phyloP scores from a whole-genome alignment of 1,140 invertebrate species.

The Drosophila murphyi region DNA sequence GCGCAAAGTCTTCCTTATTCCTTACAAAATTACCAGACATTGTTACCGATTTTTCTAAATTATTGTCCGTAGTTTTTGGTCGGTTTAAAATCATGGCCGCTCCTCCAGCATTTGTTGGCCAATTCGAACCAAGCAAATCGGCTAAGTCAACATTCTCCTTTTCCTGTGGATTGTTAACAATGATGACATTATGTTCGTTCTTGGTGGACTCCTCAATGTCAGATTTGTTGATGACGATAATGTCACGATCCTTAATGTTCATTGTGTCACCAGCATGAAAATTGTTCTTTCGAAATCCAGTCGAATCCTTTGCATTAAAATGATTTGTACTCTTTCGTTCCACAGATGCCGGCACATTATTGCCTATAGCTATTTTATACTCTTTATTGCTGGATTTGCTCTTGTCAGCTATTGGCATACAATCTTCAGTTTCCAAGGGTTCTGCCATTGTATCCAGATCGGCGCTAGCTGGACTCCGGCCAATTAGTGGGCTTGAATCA shows the following conservation, averaged over 20 bases:
- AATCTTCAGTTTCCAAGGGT: not conserved
- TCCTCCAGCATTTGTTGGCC: constrained; percentile 74
- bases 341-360: not conserved
- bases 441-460: constrained; percentile 12
- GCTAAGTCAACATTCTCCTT: constrained; percentile 76
- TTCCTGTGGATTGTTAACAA: constrained; percentile 58
- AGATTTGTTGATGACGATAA: constrained; percentile 61
- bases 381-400: constrained; percentile 6
- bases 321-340: constrained; percentile 4
- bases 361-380: not conserved
- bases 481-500: constrained; percentile 25
- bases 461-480: constrained; percentile 9
- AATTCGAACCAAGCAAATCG: constrained; percentile 80
- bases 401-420: not conserved
- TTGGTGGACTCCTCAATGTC: constrained; percentile 76
- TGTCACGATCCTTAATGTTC: constrained; percentile 58
- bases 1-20: not conserved
- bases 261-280: constrained; percentile 13
- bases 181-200: constrained; percentile 81
- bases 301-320: constrained; percentile 1
- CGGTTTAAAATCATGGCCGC: constrained; percentile 58
- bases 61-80: constrained; percentile 30
- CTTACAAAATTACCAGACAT: not conserved
- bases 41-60: constrained; percentile 16
- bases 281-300: constrained; percentile 10